These are phyloP conservation scores for Linepithema humile DNA, from an alignment of 1,140 invertebrate species.

Conservation along the genomic window DNA sequence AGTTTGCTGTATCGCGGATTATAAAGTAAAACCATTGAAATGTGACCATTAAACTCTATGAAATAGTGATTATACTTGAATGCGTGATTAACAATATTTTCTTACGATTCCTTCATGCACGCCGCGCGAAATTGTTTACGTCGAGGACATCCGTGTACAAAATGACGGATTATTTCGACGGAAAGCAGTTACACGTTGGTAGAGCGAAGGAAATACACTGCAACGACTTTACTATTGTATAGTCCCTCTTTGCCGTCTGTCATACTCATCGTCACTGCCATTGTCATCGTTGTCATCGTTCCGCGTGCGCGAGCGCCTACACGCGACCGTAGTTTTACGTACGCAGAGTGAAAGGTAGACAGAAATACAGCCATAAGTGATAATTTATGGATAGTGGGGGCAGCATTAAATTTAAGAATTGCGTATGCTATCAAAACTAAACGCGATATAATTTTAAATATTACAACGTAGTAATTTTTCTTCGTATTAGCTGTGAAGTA, in stretches of 20 bases:
- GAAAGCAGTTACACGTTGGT: neutral
- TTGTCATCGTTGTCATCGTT: constrained; percentile 73
- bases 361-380: constrained; percentile 7
- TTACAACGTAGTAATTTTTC: neutral
- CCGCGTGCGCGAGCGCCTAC: constrained; percentile 42
- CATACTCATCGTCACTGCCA: constrained; percentile 72
- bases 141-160: constrained; percentile 4
- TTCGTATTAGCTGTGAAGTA: neutral
- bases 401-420: constrained; percentile 23
- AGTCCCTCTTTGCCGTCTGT: constrained; percentile 58
- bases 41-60: neutral
- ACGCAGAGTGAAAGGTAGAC: constrained; percentile 38
- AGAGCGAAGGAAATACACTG: neutral
- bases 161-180: constrained; percentile 57
- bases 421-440: neutral
- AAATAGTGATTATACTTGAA: neutral
- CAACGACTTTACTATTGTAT: constrained; percentile 69
- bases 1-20: no score
- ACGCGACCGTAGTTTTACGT: constrained; percentile 35
- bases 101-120: neutral
- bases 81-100: constrained; percentile 7
- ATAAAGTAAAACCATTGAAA: no score
- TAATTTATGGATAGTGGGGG: constrained; percentile 18
- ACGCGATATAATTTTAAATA: neutral
- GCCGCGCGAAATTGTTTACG: neutral